Base-by-base conservation (phyloP, 2,113 vertebrate genomes). In the Dipodomys merriami region DNA sequence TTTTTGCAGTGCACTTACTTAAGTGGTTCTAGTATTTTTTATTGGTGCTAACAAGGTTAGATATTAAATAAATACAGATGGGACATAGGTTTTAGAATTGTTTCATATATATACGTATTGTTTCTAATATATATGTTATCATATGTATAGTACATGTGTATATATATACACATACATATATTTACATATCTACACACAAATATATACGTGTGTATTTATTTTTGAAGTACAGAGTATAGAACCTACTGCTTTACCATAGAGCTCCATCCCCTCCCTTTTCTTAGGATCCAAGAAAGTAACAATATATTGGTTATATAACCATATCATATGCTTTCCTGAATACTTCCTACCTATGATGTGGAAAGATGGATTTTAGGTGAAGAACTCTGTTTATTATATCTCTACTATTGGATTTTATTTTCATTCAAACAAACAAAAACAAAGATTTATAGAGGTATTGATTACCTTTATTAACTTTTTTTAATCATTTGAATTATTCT, bases 31-130 rank as follows among this genome's bases (percentile, higher is more conserved):
- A 49, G 62, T 72, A 76, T 8, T 77, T 85, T 78, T 23, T 94
- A n/a, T 5, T 35, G 9, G 73, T 16, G 33, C 2, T 69, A 94
- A 86, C 30, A 90, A 64, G 8, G 13, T 80, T 91, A 46, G 22
- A 78, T 74, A 88, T 92, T 86, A 74, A 83, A 86, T 84, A 84
- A 87, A 25, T 90, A 64, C 11, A 29, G 11, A 46, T 92, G 20
- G 72, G 87, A 82, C 29, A 73, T 95, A 62, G 33, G 90, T 88
- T 88, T 94, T 85, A 78, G 64, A 29, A 53, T 85, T 86, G 39
- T 79, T 83, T 74, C 67, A 57, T 57, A 57, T 57, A 57, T 57
- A 18, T 57, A 18, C 49, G 12, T 12, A 49, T 49, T 49, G 12
- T 49, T 49, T 49, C 49, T 49, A 49, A 2, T 49, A 49, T 49